Conservation (phyloP, 2,113 vertebrate species). For the Syrmaticus mikado region DNA sequence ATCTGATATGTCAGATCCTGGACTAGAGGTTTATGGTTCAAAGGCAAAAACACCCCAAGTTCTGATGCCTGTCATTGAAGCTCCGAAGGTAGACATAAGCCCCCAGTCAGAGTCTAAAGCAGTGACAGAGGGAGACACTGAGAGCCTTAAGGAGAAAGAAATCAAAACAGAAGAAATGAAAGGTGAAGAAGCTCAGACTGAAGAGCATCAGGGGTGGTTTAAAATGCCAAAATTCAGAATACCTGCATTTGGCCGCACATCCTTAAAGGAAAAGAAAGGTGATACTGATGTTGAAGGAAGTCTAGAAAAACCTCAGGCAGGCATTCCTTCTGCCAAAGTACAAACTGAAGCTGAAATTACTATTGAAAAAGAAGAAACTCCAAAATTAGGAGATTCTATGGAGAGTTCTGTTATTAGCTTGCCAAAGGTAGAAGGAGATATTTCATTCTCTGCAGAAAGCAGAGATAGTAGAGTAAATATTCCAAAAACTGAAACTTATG, state of each 20-base stretch:
- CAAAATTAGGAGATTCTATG: constrained; percentile 18
- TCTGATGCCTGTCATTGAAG: not conserved
- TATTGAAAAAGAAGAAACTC: constrained; percentile 24
- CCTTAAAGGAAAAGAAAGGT: constrained; percentile 3
- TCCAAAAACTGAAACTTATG: not conserved
- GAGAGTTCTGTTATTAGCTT: not conserved
- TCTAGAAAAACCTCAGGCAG: not conserved
- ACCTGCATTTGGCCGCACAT: constrained; percentile 41
- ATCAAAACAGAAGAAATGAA: constrained; percentile 39
- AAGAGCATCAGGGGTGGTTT: constrained; percentile 69
- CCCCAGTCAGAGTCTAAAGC: not conserved
- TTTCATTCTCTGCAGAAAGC: not conserved
- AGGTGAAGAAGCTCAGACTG: not conserved
- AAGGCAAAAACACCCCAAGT: constrained; percentile 13
- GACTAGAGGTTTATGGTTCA: not conserved
- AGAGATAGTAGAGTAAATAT: not conserved
- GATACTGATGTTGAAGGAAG: not conserved
- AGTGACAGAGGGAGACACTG: not conserved
- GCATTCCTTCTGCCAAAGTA: not conserved
- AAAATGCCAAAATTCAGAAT: constrained; percentile 69
- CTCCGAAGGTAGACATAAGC: not conserved
- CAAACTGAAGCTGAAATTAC: constrained; percentile 32
- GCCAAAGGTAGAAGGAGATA: not conserved
- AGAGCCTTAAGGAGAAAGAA: constrained; percentile 7
- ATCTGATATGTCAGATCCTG: not conserved